phyloP scores from a whole-genome alignment of 2,797 vertebrate species.

The Tenualosa ilisha region DNA sequence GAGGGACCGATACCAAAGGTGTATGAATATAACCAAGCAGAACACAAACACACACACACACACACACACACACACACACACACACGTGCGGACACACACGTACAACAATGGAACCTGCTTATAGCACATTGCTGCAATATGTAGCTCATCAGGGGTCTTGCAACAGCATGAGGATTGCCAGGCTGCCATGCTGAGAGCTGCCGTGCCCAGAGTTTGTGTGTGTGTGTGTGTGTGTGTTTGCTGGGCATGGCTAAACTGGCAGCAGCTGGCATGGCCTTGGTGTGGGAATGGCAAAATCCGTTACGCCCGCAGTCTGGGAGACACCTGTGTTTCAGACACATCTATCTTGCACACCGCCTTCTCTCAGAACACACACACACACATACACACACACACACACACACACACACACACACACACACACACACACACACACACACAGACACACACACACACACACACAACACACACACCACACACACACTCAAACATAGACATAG shows the following conservation, averaged over 20 bases:
- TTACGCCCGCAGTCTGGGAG: conserved; percentile 26
- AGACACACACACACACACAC: neutral
- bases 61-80: neutral
- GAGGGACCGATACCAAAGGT: neutral
- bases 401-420: neutral
- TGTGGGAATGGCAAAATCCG: conserved; percentile 19
- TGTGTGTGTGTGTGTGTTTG: conserved; percentile 9
- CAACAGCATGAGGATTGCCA: neutral
- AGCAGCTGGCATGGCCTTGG: conserved; percentile 26
- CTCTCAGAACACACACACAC: neutral
- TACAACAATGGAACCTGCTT: neutral
- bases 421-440: neutral
- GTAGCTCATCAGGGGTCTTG: neutral
- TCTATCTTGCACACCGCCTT: neutral
- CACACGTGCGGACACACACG: neutral
- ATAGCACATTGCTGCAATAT: neutral
- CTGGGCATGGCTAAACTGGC: neutral
- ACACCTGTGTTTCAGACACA: conserved; percentile 30
- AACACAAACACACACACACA: conserved; percentile 16
- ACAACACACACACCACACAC: neutral
- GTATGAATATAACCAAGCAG: neutral
- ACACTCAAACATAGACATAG: neutral
- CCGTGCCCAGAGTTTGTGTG: neutral
- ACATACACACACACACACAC: neutral
- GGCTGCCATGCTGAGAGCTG: neutral